Evolutionary conservation across 2,797 vertebrate genomes (phyloP).

Genomic region (Psittacula derbiana): DNA sequence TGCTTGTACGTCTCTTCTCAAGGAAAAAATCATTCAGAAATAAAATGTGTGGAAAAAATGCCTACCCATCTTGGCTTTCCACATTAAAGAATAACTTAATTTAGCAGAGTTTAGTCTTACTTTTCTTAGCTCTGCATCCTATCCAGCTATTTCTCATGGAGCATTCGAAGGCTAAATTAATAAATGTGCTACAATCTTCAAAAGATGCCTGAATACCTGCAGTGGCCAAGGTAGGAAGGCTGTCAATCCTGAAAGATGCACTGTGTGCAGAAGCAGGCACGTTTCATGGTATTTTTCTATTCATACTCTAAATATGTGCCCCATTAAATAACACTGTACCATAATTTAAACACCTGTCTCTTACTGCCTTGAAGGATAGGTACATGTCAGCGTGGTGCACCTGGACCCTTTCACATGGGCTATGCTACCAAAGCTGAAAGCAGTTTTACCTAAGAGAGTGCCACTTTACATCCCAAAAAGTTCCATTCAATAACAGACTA

Average conservation of each 20-base stretch:
- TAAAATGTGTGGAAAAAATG: background rate
- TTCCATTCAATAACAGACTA: background rate
- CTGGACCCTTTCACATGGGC: background rate
- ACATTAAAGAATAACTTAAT: background rate
- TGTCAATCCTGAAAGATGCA: background rate
- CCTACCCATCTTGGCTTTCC: background rate
- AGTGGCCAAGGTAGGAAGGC: background rate
- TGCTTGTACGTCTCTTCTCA: background rate
- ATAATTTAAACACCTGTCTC: background rate
- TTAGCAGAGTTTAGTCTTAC: background rate
- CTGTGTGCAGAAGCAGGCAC: background rate
- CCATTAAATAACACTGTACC: background rate
- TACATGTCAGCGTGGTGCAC: fast-evolving
- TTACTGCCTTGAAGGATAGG: background rate
- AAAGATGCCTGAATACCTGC: background rate
- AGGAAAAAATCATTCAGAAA: background rate
- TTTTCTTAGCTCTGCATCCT: background rate
- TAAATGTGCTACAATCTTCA: background rate
- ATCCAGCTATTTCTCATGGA: background rate
- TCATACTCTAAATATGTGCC: background rate
- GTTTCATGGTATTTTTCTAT: background rate
- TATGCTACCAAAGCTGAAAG: background rate
- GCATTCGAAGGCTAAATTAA: background rate
- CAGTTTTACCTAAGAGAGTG: background rate
- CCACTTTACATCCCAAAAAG: background rate